These are phyloP conservation scores for Drosophila flavopinicola DNA, from an alignment of 2,888 invertebrate species.

Conservation along the genomic window DNA sequence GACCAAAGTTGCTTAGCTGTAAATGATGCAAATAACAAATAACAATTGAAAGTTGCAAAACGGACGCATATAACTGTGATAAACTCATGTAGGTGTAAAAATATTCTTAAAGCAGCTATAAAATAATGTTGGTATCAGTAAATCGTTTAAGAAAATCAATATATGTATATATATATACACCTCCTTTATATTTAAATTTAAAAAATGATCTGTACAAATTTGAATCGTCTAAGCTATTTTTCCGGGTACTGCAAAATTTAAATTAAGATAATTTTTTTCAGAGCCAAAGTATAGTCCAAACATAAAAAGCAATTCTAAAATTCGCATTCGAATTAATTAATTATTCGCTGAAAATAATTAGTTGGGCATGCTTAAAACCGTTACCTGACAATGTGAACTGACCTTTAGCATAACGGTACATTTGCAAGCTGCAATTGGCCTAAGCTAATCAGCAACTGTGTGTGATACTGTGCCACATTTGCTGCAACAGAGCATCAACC, in stretches of 20 bases:
- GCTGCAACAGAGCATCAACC: conserved; percentile 34
- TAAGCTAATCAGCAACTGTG: conserved; percentile 47
- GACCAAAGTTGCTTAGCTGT: conserved; percentile 15
- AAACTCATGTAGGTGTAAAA: not conserved
- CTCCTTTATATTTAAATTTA: no score
- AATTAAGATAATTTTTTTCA: no score
- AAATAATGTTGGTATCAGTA: no score
- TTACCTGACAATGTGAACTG: not conserved
- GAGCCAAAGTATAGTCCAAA: no score
- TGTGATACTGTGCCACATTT: conserved; percentile 30
- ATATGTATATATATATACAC: no score
- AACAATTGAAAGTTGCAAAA: not conserved
- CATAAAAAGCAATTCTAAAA: no score
- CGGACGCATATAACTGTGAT: not conserved
- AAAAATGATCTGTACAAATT: no score
- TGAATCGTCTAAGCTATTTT: no score
- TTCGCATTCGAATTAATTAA: not conserved
- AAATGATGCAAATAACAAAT: conserved; percentile 11
- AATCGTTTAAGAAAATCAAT: no score
- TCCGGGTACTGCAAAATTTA: no score
- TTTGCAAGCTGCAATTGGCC: conserved; percentile 21
- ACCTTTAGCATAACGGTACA: conserved; percentile 3
- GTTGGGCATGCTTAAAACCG: not conserved
- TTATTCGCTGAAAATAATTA: not conserved
- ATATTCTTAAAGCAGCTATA: no score